phyloP scores from a whole-genome alignment of 2,797 vertebrate species.

The Amphiprion clarkii region DNA sequence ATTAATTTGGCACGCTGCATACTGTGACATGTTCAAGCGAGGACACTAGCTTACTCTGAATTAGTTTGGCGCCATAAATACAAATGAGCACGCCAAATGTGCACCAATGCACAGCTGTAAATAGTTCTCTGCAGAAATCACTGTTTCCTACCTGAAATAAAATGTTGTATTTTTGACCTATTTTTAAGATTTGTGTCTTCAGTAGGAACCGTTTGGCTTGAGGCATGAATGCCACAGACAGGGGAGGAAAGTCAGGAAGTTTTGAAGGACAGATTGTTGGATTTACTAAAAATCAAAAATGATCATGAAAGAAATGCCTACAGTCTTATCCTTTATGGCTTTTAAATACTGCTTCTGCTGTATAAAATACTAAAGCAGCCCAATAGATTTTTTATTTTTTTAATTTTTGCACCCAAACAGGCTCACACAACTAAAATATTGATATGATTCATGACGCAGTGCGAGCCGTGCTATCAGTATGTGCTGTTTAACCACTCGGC shows the following conservation, averaged over 20 bases:
- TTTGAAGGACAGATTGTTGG: slow-evolving; percentile 28
- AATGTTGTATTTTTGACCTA: slow-evolving; percentile 1
- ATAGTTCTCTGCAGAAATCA: slow-evolving; percentile 8
- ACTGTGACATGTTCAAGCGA: slow-evolving; percentile 7
- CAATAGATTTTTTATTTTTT: slow-evolving; percentile 11
- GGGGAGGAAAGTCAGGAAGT: slow-evolving; percentile 9
- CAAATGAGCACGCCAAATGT: slow-evolving; percentile 10
- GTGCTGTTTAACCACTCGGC: slow-evolving; percentile 66
- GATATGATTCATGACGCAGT: slow-evolving; percentile 66
- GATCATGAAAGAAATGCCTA: neutral
- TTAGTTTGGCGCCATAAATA: neutral
- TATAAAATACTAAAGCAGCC: slow-evolving; percentile 16
- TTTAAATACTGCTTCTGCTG: slow-evolving; percentile 43
- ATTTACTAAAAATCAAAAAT: slow-evolving; percentile 29
- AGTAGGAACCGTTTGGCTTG: slow-evolving; percentile 3
- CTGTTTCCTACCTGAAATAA: neutral
- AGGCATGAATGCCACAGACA: slow-evolving; percentile 5
- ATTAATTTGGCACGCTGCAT: slow-evolving; percentile 17
- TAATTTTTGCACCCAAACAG: slow-evolving; percentile 35
- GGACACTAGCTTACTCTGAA: slow-evolving; percentile 1
- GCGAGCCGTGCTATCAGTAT: slow-evolving; percentile 51
- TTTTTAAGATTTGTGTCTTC: slow-evolving; percentile 27
- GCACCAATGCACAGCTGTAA: slow-evolving; percentile 13
- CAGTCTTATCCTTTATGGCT: slow-evolving; percentile 25
- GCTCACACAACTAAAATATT: slow-evolving; percentile 54